These are phyloP conservation scores for Adrianichthys oophorus DNA, from an alignment of 2,797 vertebrate species.

Conservation along the genomic window DNA sequence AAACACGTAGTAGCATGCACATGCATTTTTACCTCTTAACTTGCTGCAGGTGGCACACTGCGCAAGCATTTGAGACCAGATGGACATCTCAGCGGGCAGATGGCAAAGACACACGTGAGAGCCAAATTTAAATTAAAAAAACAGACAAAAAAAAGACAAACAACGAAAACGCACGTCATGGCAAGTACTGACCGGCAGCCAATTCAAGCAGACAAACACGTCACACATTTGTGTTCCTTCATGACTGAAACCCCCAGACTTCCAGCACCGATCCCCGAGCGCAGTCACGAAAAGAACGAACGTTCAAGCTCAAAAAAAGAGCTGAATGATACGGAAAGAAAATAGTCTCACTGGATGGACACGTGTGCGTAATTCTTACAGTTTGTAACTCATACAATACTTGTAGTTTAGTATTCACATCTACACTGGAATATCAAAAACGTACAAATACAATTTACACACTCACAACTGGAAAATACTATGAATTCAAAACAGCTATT, in stretches of 20 bases:
- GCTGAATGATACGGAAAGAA: constrained; percentile 18
- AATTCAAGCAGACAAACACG: constrained; percentile 56
- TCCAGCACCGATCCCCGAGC: constrained; percentile 2
- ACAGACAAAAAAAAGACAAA: constrained; percentile 51
- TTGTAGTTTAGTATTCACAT: too few species aligned
- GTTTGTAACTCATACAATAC: too few species aligned
- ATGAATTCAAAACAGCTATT: too few species aligned
- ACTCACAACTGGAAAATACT: too few species aligned
- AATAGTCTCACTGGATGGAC: too few species aligned
- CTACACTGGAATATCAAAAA: too few species aligned
- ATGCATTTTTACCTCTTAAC: constrained; percentile 67
- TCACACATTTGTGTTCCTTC: constrained; percentile 47
- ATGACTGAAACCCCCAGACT: constrained; percentile 10
- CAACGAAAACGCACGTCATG: constrained; percentile 65
- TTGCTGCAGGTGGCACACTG: constrained; percentile 73
- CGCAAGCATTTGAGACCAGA: constrained; percentile 76
- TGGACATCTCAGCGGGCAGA: constrained; percentile 71
- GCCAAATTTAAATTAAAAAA: neutral
- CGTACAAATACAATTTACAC: too few species aligned
- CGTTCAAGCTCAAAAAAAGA: constrained; percentile 42
- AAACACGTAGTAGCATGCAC: constrained; percentile 43
- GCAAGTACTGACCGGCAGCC: constrained; percentile 68
- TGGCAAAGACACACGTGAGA: constrained; percentile 46
- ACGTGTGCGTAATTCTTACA: too few species aligned
- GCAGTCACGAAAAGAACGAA: constrained; percentile 47